phyloP scores from a whole-genome alignment of 2,113 vertebrate genomes.

The Cichladusa arquata region DNA sequence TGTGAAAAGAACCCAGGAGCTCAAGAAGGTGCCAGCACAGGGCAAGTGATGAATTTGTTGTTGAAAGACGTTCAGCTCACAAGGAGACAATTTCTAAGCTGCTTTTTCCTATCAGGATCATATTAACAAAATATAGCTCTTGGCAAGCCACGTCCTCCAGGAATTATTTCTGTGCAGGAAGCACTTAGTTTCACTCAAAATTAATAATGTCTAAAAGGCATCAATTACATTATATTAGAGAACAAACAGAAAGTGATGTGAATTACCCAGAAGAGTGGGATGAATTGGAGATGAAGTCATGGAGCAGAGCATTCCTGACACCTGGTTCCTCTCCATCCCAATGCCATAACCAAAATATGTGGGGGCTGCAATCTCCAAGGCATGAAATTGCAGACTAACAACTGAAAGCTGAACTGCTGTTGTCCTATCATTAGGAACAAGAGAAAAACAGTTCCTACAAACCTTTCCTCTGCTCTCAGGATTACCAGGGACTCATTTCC shows the following conservation, averaged over 20 bases:
- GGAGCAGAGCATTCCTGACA: not conserved
- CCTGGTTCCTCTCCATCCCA: not conserved
- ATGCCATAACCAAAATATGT: rapidly evolving
- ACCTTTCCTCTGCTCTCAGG: not conserved
- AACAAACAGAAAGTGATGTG: not conserved
- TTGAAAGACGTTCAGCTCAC: not conserved
- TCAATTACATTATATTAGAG: not conserved
- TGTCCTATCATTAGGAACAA: not conserved
- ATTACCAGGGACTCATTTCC: not conserved
- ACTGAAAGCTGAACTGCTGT: not conserved
- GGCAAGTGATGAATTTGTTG: not conserved
- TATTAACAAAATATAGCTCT: not conserved
- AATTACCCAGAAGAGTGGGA: not conserved
- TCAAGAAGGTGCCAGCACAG: not conserved
- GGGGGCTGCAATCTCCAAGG: not conserved
- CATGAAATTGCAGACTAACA: not conserved
- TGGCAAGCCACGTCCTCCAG: not conserved
- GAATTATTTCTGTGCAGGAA: not conserved
- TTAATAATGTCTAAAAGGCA: constrained; percentile 10
- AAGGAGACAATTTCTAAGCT: not conserved
- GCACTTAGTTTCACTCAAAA: constrained; percentile 17
- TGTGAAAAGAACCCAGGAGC: not conserved
- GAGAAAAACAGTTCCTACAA: not conserved
- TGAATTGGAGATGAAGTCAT: not conserved
- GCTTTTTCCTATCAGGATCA: not conserved